A percentile compares a stretch with the other conserved stretches of the same genome.
Conservation (phyloP, 2,113 vertebrate species). For the Erinaceus europaeus region DNA sequence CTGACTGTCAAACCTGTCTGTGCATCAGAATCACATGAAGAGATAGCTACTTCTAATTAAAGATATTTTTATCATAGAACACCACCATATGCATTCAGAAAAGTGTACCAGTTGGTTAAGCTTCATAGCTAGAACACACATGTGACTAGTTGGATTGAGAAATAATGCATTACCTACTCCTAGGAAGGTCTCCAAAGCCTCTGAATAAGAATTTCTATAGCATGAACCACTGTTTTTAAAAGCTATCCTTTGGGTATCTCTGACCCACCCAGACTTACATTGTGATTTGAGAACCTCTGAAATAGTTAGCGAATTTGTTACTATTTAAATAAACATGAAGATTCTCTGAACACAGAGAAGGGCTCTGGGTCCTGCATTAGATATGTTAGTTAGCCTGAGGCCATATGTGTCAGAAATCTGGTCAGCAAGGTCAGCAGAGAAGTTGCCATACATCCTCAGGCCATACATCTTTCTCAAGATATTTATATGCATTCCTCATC, state of each 20-base stretch:
- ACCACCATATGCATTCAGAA: neutral
- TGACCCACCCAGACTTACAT: neutral
- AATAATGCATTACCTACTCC: neutral
- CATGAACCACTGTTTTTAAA: too few species aligned
- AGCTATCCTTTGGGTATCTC: too few species aligned
- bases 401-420: neutral
- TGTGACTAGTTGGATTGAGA: neutral
- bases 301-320: neutral
- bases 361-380: neutral
- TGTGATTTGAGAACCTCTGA: neutral
- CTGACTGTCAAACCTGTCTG: too few species aligned
- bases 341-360: neutral
- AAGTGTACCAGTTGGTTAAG: neutral
- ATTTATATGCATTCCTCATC: too few species aligned
- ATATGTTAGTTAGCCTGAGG: neutral
- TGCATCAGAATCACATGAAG: too few species aligned
- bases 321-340: neutral
- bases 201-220: too few species aligned
- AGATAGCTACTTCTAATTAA: neutral
- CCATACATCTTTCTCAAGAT: accelerated
- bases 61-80: neutral
- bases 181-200: neutral
- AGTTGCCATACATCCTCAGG: neutral
- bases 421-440: neutral
- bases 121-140: neutral